A percentile compares a stretch with the other conserved stretches of the same genome.
Conservation (phyloP, 2,113 vertebrate species). For the Sardina pilchardus region DNA sequence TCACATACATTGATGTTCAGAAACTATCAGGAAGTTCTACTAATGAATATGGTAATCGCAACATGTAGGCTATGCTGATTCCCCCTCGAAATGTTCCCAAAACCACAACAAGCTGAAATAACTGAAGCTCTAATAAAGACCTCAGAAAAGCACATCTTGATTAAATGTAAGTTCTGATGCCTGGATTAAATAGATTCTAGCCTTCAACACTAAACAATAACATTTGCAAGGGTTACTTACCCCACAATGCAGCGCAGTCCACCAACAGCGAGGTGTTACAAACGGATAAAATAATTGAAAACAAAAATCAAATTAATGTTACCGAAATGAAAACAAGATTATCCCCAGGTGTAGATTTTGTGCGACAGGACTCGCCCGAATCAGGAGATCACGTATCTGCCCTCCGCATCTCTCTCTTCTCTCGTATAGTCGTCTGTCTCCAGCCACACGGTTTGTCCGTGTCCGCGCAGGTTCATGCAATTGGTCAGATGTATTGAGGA, state of each 20-base stretch:
- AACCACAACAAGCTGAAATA: neutral
- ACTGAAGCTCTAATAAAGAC: neutral
- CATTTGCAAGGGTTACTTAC: neutral
- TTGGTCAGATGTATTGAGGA: slow-evolving; percentile 10
- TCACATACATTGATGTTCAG: neutral
- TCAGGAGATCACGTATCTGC: neutral
- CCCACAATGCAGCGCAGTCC: neutral
- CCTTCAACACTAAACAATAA: neutral
- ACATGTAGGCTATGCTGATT: neutral
- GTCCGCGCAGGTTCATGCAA: neutral
- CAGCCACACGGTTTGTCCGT: neutral
- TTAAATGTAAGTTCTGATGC: neutral
- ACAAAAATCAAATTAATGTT: neutral
- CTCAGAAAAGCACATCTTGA: neutral
- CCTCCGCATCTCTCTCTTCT: neutral
- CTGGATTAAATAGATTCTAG: neutral
- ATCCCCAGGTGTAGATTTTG: neutral
- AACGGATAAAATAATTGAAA: neutral
- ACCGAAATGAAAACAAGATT: neutral
- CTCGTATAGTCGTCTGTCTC: neutral
- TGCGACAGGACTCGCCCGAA: neutral
- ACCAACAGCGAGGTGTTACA: neutral
- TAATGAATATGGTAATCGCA: neutral
- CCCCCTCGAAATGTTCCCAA: neutral
- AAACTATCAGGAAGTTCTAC: slow-evolving; percentile 6